Evolutionary conservation across 2,888 invertebrate genomes (phyloP).

Genomic region (Thera britannica): DNA sequence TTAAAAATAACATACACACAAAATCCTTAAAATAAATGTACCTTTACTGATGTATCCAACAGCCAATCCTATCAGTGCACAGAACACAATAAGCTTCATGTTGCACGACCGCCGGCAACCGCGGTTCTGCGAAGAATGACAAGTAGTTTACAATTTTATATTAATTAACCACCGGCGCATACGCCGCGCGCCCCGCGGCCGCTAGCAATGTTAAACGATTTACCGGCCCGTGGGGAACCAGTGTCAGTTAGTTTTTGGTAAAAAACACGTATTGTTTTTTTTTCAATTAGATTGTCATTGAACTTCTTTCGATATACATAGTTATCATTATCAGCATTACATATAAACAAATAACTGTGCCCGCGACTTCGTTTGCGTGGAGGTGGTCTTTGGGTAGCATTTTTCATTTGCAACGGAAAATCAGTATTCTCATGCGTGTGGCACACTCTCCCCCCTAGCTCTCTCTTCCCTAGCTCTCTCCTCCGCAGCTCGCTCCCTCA

Average conservation of each 20-base stretch:
- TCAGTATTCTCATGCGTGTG: too few species aligned
- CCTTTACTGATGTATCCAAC: constrained; percentile 64
- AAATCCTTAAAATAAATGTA: background rate
- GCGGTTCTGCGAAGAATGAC: constrained; percentile 56
- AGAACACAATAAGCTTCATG: constrained; percentile 59
- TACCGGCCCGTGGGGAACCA: background rate
- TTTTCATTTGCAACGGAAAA: too few species aligned
- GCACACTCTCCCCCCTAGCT: too few species aligned
- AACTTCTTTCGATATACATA: too few species aligned
- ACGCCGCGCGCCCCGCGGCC: constrained; percentile 20
- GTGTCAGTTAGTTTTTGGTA: constrained; percentile 9
- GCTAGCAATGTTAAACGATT: constrained; percentile 20
- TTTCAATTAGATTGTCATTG: too few species aligned
- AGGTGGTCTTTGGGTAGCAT: too few species aligned
- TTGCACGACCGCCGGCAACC: constrained; percentile 48
- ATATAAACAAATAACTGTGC: too few species aligned
- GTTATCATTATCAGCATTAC: too few species aligned
- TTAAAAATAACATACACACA: too few species aligned
- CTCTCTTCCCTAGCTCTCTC: too few species aligned
- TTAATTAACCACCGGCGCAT: constrained; percentile 28
- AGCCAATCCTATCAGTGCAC: constrained; percentile 59
- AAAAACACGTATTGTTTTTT: background rate
- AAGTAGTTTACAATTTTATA: constrained; percentile 19
- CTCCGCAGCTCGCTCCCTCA: too few species aligned
- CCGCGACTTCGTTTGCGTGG: too few species aligned